Evolutionary conservation across 2,888 invertebrate species (phyloP).

Genomic region (Pecten maximus): DNA sequence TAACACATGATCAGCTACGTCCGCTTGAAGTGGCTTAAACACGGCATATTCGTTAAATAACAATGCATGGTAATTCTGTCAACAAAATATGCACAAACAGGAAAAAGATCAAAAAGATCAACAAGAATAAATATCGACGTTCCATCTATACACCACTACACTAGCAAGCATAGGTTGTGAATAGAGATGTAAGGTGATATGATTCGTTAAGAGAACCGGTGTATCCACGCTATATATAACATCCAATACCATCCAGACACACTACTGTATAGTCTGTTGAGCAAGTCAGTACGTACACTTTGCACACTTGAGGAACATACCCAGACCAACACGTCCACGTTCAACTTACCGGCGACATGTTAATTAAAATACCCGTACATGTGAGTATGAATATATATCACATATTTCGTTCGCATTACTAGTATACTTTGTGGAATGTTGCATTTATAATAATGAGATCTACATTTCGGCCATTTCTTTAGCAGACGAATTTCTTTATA

Average conservation of each 20-base stretch:
- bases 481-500: background rate
- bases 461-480: background rate
- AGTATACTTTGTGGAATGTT: background rate
- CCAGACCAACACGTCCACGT: background rate
- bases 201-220: background rate
- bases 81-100: no score
- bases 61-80: no score
- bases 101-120: no score
- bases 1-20: no score
- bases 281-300: background rate
- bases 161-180: no score
- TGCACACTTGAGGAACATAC: background rate
- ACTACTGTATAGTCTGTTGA: background rate
- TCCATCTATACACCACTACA: no score
- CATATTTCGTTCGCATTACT: no score
- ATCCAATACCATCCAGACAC: background rate
- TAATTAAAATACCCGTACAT: conserved; percentile 21
- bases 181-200: background rate
- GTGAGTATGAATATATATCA: background rate
- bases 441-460: background rate
- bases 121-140: no score
- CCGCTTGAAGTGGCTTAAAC: no score
- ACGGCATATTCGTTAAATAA: no score
- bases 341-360: background rate
- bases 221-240: background rate